Percentiles rank a stretch among this genome's conserved stretches.
Conservation (phyloP, 2,113 vertebrate genomes). For the Oreochromis spilurus region DNA sequence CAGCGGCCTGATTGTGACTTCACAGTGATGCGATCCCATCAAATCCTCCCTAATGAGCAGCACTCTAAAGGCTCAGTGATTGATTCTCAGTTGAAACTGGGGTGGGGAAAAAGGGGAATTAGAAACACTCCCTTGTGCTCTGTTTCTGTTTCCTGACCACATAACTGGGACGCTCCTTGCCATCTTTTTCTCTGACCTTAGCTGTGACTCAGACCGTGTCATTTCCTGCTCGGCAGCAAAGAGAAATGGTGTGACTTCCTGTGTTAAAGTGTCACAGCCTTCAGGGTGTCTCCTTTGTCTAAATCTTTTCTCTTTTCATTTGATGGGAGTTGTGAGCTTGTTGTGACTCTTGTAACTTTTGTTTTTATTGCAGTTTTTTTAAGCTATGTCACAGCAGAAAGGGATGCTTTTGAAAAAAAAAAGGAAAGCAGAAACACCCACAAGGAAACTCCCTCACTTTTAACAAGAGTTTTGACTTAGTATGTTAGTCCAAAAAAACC, state of each 20-base stretch:
- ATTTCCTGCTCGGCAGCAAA: background rate
- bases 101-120: background rate
- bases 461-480: background rate
- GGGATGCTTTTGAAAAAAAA: background rate
- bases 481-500: background rate
- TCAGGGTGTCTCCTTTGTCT: background rate
- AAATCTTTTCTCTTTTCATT: slow-evolving; percentile 13
- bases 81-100: background rate
- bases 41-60: background rate
- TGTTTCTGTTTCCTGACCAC: background rate
- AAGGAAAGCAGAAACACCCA: background rate
- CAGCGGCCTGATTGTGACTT: background rate
- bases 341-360: background rate
- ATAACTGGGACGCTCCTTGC: background rate
- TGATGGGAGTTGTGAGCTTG: background rate
- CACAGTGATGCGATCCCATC: background rate
- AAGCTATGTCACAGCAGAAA: background rate
- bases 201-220: background rate
- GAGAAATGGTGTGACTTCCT: slow-evolving; percentile 1
- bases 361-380: background rate
- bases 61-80: background rate
- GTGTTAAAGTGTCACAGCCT: background rate
- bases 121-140: background rate
- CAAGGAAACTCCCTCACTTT: background rate
- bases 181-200: background rate